Evolutionary conservation across 2,113 vertebrate species (phyloP).

Genomic region (Morphnarchus princeps): DNA sequence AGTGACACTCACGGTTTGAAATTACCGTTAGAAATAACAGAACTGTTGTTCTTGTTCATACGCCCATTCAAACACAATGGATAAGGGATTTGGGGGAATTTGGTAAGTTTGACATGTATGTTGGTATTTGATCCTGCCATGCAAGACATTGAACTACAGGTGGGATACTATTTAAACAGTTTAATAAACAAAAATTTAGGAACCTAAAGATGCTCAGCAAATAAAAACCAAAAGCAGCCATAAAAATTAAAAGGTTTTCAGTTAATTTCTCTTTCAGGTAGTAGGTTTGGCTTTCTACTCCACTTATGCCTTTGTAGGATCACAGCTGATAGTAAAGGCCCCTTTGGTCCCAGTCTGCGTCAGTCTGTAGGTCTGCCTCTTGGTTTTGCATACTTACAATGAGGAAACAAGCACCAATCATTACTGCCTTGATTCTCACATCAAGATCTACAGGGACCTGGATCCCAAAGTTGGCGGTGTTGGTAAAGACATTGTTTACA

Average conservation of each 20-base stretch:
- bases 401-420: conserved; percentile 96
- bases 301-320: neutral
- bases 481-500: conserved; percentile 89
- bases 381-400: conserved; percentile 81
- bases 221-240: neutral
- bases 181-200: neutral
- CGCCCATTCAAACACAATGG: neutral
- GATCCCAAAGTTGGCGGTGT: conserved; percentile 94
- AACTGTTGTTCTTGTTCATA: neutral
- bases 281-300: neutral
- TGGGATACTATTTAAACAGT: neutral
- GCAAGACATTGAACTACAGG: neutral
- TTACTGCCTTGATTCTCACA: conserved; percentile 90
- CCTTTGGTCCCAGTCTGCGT: neutral
- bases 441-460: conserved; percentile 94
- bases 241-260: neutral
- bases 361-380: neutral
- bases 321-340: neutral
- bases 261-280: neutral
- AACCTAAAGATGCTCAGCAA: neutral
- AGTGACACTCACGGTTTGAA: neutral
- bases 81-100: neutral
- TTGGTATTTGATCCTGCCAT: neutral
- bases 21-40: neutral
- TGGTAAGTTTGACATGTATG: neutral